Evolutionary conservation across 2,113 vertebrate species (phyloP).

Genomic region (Butorides virescens): DNA sequence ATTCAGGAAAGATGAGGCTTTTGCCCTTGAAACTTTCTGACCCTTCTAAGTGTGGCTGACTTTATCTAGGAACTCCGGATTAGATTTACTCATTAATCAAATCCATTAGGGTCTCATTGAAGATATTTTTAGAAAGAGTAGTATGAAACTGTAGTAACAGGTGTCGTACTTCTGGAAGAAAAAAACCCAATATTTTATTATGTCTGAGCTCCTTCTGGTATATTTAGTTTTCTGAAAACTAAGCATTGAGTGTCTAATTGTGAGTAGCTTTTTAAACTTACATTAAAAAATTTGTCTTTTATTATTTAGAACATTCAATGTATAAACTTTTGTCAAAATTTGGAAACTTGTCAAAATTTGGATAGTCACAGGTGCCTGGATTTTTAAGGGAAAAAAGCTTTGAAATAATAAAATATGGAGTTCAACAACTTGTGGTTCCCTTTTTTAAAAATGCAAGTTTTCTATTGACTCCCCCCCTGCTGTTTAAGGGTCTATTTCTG

Average conservation of each 20-base stretch:
- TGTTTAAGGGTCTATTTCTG: slow-evolving; percentile 19
- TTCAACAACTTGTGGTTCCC: background rate
- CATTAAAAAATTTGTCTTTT: background rate
- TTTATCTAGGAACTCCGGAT: background rate
- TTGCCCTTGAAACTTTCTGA: slow-evolving; percentile 5
- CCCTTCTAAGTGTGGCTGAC: background rate
- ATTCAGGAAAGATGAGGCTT: background rate
- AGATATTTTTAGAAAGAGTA: slow-evolving; percentile 13
- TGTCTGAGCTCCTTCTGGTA: background rate
- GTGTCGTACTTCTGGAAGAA: background rate
- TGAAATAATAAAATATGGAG: background rate
- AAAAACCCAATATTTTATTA: background rate
- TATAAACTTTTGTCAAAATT: background rate
- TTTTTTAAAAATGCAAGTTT: background rate
- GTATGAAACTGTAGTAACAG: background rate
- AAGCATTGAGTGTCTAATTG: background rate
- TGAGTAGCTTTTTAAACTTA: background rate
- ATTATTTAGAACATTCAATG: background rate
- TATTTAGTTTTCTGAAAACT: background rate
- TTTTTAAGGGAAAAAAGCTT: background rate
- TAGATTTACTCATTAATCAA: background rate
- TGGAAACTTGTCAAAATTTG: background rate
- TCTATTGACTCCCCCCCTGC: background rate
- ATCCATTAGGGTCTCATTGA: background rate
- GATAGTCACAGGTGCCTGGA: background rate